Evolutionary conservation across 2,797 vertebrate genomes (phyloP), one percentile per base, ranked within the genome.

Genomic region (Varecia variegata): DNA sequence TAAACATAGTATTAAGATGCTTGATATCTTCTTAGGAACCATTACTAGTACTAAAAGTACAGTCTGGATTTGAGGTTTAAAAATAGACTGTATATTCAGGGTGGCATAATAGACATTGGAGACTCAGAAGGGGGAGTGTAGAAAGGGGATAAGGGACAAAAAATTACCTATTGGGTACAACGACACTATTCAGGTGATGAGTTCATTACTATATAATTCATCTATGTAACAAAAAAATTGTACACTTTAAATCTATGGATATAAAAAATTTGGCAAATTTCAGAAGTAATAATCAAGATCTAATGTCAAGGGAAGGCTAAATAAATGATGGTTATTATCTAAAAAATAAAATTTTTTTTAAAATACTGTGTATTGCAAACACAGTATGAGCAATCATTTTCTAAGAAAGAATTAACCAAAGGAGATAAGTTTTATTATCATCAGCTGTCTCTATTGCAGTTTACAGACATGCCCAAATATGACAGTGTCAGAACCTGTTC

Each of bases 21-120:
- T 89, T 88, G 56, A n/a, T 87, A 56, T 62, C 25, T 20, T 94
- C 81, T 93, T 74, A 91, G 85, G 58, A 88, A 86, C 10, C 21
- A 23, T 70, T 83, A 35, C n/a, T 92, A 32, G 45, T 85, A 5
- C 35, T 70, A 38, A 56, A 60, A 77, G 2, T 77, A 65, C 54
- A 77, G 12, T 77, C 70, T 54, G 7, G 21, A 76, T 76, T 81
- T 86, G 67, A 94, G 62, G 74, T 81, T 92, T 83, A 40, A 92
- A 95, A 94, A 40, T 54, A 74, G 45, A 52, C 47, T 79, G 1
- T 71, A 23, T 50, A 38, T 65, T 65, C 62, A 18, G 32, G n/a
- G 62, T 18, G 32, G 62, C 62, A n/a, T 18, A 65, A 65, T n/a
- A 65, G 32, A 65, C 32, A n/a, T 65, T 65, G 62, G 62, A 65